A percentile compares a stretch with the other conserved stretches of the same genome.
Conservation (phyloP, 1,140 invertebrate genomes). For the Ptiloglossa arizonensis region DNA sequence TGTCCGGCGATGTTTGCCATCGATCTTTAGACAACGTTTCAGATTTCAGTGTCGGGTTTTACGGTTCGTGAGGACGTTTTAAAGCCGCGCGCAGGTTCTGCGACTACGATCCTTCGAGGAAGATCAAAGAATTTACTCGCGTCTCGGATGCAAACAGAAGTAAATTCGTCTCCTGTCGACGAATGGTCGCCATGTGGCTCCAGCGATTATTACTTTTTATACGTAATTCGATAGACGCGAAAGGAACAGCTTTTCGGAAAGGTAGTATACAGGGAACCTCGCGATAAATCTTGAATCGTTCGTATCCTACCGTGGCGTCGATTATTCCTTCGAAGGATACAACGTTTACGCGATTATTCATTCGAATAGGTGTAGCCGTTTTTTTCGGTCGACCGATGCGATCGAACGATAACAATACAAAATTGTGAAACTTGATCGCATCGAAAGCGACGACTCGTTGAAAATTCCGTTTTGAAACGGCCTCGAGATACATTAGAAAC, state of each 20-base stretch:
- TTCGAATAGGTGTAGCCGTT: no score
- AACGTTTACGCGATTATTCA: no score
- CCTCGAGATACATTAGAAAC: no score
- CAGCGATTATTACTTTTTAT: constrained; percentile 16
- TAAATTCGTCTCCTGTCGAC: constrained; percentile 9
- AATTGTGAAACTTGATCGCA: neutral
- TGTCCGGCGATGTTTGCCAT: constrained; percentile 40
- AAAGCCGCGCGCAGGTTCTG: neutral
- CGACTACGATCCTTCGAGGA: constrained; percentile 31
- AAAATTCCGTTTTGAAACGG: neutral
- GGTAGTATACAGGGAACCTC: no score
- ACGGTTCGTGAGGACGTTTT: constrained; percentile 11
- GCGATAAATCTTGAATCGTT: no score
- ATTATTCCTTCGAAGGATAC: no score
- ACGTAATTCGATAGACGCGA: neutral
- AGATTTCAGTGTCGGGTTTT: constrained; percentile 58
- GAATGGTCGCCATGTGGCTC: constrained; percentile 30
- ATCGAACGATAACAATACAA: no score
- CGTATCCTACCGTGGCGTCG: no score
- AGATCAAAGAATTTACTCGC: constrained; percentile 40
- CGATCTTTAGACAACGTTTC: constrained; percentile 54
- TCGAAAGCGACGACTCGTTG: neutral
- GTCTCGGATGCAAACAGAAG: constrained; percentile 4
- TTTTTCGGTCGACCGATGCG: no score
- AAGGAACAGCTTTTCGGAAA: no score